Evolutionary conservation across 1,140 invertebrate species (phyloP).

Genomic region (Doryteuthis pealeii): DNA sequence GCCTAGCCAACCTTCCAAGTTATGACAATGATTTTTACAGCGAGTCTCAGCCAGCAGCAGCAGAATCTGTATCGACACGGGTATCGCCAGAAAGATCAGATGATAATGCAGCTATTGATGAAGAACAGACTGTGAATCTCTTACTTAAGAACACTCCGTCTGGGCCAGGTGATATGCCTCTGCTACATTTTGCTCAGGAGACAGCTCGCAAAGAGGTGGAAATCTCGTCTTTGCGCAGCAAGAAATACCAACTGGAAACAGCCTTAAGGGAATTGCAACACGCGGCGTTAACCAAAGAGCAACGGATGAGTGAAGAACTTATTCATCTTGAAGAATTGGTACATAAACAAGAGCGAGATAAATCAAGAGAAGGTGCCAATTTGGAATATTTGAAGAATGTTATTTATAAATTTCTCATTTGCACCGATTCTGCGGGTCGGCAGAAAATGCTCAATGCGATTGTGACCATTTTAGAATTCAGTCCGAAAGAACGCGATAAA

Average conservation of each 20-base stretch:
- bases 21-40: constrained; percentile 20
- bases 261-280: constrained; percentile 69
- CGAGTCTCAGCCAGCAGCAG: constrained; percentile 19
- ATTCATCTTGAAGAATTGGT: constrained; percentile 63
- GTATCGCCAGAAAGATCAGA: constrained; percentile 12
- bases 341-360: constrained; percentile 72
- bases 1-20: constrained; percentile 19
- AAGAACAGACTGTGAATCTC: constrained; percentile 42
- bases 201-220: constrained; percentile 79
- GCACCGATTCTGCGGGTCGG: constrained; percentile 68
- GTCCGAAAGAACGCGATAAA: constrained; percentile 67
- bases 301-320: constrained; percentile 66
- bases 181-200: constrained; percentile 84
- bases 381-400: constrained; percentile 90
- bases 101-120: constrained; percentile 30
- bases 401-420: constrained; percentile 78
- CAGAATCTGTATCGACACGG: background rate
- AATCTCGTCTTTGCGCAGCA: constrained; percentile 71
- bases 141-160: constrained; percentile 38
- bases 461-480: constrained; percentile 80
- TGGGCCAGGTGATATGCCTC: constrained; percentile 62
- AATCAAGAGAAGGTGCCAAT: constrained; percentile 81
- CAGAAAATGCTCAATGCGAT: constrained; percentile 87
- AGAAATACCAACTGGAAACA: constrained; percentile 73
- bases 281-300: constrained; percentile 63